These are phyloP conservation scores for Limnephilus auricula DNA, from an alignment of 2,888 invertebrate species.

Conservation along the genomic window DNA sequence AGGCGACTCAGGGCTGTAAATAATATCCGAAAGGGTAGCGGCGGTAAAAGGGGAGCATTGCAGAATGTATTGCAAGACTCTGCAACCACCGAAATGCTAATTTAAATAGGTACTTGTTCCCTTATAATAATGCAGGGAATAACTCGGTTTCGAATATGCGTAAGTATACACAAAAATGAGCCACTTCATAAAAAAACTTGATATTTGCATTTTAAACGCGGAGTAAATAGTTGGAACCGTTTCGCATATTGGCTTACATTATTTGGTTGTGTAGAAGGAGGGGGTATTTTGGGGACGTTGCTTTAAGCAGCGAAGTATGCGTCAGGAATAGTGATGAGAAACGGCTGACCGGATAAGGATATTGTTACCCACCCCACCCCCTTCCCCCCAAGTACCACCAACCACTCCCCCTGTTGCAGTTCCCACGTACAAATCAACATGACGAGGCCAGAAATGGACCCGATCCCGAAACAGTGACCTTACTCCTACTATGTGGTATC, in stretches of 20 bases:
- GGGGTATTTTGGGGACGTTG: slow-evolving; percentile 17
- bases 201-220: neutral
- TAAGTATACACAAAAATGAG: neutral
- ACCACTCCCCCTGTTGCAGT: slow-evolving; percentile 21
- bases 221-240: slow-evolving; percentile 10
- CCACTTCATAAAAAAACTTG: neutral
- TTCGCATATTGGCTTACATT: slow-evolving; percentile 25
- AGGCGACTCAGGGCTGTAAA: neutral
- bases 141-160: neutral
- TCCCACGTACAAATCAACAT: slow-evolving; percentile 43
- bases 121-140: neutral
- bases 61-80: neutral
- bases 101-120: neutral
- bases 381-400: neutral
- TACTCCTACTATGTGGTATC: neutral
- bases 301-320: slow-evolving; percentile 42
- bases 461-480: slow-evolving; percentile 16
- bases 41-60: neutral
- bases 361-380: slow-evolving; percentile 25
- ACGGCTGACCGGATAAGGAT: slow-evolving; percentile 25
- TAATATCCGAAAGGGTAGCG: neutral
- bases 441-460: slow-evolving; percentile 38
- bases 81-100: neutral
- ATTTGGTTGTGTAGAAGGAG: neutral
- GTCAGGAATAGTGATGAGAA: slow-evolving; percentile 40